Conservation (phyloP, 2,888 invertebrate genomes). For the Schizotus pectinicornis region DNA sequence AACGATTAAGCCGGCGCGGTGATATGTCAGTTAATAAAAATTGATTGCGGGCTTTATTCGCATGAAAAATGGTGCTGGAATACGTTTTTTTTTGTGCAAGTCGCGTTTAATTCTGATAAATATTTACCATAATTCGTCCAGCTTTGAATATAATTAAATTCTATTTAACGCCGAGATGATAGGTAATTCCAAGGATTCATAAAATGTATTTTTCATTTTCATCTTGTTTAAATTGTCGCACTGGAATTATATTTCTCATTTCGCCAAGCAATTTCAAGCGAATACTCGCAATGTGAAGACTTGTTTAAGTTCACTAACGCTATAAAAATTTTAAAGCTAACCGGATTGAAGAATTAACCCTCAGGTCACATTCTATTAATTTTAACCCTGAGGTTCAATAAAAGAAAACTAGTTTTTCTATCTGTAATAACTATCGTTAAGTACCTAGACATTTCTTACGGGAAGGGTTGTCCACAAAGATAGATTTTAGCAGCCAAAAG, state of each 20-base stretch:
- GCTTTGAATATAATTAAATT: constrained; percentile 18
- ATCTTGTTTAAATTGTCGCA: background rate
- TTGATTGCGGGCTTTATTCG: constrained; percentile 18
- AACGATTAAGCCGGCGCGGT: constrained; percentile 12
- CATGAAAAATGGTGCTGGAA: constrained; percentile 23
- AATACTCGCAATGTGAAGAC: background rate
- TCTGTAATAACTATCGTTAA: no score
- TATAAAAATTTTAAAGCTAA: no score
- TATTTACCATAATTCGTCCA: constrained; percentile 9
- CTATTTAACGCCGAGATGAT: constrained; percentile 7
- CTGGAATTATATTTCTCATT: no score
- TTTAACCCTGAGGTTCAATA: no score
- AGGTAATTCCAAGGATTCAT: constrained; percentile 10
- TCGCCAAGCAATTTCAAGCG: background rate
- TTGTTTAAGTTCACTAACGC: no score
- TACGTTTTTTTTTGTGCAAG: constrained; percentile 33
- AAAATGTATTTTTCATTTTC: constrained; percentile 16
- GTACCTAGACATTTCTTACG: no score
- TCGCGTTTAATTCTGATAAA: constrained; percentile 43
- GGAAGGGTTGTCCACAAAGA: no score
- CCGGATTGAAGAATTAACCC: no score
- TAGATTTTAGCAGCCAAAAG: no score
- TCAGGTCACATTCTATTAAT: no score
- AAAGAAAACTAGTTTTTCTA: no score
- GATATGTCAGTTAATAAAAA: constrained; percentile 27